Conservation (phyloP, 2,113 vertebrate species). For the Podiceps cristatus region DNA sequence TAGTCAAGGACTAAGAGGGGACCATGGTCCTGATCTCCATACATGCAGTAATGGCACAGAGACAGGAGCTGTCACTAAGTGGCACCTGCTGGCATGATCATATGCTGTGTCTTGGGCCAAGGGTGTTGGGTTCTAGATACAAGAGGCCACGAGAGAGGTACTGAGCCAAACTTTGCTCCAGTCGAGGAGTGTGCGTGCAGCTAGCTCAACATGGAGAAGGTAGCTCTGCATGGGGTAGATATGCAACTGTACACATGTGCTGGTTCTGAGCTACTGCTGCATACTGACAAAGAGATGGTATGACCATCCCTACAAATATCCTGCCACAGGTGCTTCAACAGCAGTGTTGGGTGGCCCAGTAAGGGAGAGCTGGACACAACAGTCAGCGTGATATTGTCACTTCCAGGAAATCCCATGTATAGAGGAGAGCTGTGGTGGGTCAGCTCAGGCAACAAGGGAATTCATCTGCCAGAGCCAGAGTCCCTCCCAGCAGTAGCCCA, state of each 20-base stretch:
- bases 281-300: not conserved
- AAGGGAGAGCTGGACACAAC: not conserved
- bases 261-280: not conserved
- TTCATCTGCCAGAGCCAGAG: not conserved
- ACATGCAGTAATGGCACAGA: not conserved
- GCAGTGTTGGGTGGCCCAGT: not conserved
- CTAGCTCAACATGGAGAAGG: not conserved
- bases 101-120: not conserved
- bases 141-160: not conserved
- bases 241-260: not conserved
- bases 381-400: not conserved
- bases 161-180: not conserved
- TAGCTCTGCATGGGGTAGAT: not conserved
- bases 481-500: not conserved
- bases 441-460: not conserved
- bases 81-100: not conserved
- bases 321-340: not conserved
- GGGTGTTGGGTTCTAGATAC: not conserved
- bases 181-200: not conserved
- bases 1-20: not conserved
- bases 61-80: not conserved
- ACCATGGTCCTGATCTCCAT: not conserved
- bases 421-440: not conserved
- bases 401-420: not conserved
- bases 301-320: not conserved